A percentile compares a stretch with the other conserved stretches of the same genome.
Evolutionary conservation across 2,888 invertebrate species (phyloP).

Genomic region (Noctua fimbriata): DNA sequence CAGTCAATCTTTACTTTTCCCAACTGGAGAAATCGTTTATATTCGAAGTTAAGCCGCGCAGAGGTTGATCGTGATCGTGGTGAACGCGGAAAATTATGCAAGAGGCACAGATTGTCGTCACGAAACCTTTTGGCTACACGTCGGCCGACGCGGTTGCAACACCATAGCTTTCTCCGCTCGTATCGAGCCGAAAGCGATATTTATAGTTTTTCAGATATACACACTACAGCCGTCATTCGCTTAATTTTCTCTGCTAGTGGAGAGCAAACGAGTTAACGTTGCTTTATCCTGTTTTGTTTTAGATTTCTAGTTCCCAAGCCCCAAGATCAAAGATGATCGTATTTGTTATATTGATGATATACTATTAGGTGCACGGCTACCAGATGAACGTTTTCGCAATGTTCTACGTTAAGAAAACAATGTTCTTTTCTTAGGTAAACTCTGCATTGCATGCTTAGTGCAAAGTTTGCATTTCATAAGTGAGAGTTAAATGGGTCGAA

Average conservation of each 20-base stretch:
- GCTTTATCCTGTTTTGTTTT: constrained; percentile 3
- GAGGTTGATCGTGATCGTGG: constrained; percentile 73
- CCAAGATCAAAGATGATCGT: background rate
- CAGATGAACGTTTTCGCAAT: background rate
- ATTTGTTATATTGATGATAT: background rate
- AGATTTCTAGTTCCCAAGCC: constrained; percentile 5
- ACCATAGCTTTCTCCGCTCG: constrained; percentile 85
- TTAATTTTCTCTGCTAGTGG: constrained; percentile 30
- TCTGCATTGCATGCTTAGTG: constrained; percentile 26
- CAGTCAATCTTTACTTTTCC: constrained; percentile 44
- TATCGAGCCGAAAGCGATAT: constrained; percentile 72
- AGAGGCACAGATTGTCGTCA: constrained; percentile 80
- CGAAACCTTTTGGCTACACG: constrained; percentile 85
- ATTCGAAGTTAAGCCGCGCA: constrained; percentile 70
- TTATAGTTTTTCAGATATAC: constrained; percentile 66
- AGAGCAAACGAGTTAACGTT: constrained; percentile 19
- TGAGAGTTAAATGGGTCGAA: constrained; percentile 44
- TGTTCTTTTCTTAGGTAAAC: constrained; percentile 9
- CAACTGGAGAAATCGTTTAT: constrained; percentile 64
- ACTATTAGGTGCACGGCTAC: background rate
- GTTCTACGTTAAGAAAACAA: constrained; percentile 1
- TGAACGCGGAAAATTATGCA: constrained; percentile 81
- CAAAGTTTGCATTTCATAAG: constrained; percentile 38
- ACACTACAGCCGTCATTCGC: constrained; percentile 19
- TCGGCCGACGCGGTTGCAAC: constrained; percentile 76